phyloP scores from a whole-genome alignment of 2,797 vertebrate species.

The Hippopotamyrus pictus region DNA sequence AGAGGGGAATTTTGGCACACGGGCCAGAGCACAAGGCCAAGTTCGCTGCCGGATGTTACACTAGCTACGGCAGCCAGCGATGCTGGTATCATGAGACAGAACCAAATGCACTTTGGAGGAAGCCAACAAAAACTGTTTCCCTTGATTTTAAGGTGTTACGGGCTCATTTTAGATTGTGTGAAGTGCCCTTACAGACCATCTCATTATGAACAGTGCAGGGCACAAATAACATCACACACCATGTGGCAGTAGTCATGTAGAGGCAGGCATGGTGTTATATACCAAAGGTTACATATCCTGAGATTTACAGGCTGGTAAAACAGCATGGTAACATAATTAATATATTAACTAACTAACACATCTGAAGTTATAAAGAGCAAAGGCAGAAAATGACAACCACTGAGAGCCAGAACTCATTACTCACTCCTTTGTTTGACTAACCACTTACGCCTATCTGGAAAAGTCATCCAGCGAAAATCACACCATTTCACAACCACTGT shows the following conservation, averaged over 20 bases:
- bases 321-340: background rate
- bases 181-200: background rate
- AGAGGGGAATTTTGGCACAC: slow-evolving; percentile 22
- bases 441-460: slow-evolving; percentile 42
- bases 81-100: background rate
- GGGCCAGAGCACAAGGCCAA: background rate
- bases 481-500: slow-evolving; percentile 40
- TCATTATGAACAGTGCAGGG: background rate
- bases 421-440: slow-evolving; percentile 6
- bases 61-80: slow-evolving; percentile 10
- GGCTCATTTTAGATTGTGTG: background rate
- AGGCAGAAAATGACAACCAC: background rate
- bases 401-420: slow-evolving; percentile 35
- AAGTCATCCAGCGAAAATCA: slow-evolving; percentile 36
- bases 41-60: slow-evolving; percentile 6
- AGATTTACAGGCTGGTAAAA: background rate
- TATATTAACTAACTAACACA: background rate
- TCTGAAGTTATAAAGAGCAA: background rate
- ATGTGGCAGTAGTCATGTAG: background rate
- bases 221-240: background rate
- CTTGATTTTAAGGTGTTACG: background rate
- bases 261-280: background rate
- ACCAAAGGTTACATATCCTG: background rate
- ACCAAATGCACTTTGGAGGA: background rate
- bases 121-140: background rate